These are phyloP conservation scores for Pseudomyrmex sp. DNA, from an alignment of 1,140 invertebrate genomes.

Conservation along the genomic window DNA sequence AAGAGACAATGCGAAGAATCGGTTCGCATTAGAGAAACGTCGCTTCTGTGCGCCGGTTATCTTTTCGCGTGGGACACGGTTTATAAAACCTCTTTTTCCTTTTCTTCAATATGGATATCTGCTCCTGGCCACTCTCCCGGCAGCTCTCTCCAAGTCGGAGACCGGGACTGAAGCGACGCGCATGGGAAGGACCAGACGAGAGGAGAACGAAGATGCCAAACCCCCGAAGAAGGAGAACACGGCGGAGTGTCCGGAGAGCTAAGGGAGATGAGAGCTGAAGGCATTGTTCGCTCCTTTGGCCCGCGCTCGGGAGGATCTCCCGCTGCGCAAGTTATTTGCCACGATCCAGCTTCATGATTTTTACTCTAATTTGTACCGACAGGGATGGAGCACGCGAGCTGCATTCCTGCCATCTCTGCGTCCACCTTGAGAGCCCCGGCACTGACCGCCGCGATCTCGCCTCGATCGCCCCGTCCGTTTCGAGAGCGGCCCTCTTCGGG, in stretches of 20 bases:
- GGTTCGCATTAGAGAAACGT: slow-evolving; percentile 25
- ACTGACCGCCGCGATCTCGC: slow-evolving; percentile 12
- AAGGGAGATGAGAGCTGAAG: slow-evolving; percentile 62
- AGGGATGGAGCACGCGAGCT: slow-evolving; percentile 81
- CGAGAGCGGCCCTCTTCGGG: slow-evolving; percentile 44
- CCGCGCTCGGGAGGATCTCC: slow-evolving; percentile 71
- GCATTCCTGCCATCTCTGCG: slow-evolving; percentile 72
- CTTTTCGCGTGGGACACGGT: background rate
- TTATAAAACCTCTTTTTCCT: background rate
- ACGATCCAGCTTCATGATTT: slow-evolving; percentile 82
- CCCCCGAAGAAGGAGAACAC: background rate
- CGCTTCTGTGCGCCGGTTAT: background rate
- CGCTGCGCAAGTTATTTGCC: slow-evolving; percentile 82
- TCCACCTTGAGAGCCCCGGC: slow-evolving; percentile 32
- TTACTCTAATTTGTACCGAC: slow-evolving; percentile 84
- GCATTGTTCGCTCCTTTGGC: slow-evolving; percentile 73
- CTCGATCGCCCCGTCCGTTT: slow-evolving; percentile 30
- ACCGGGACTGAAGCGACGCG: slow-evolving; percentile 11
- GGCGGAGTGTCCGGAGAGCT: background rate
- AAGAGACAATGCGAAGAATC: background rate
- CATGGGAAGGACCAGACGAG: slow-evolving; percentile 4
- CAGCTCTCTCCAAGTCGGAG: slow-evolving; percentile 12
- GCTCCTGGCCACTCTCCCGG: slow-evolving; percentile 20
- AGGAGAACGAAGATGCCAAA: background rate
- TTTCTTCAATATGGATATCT: slow-evolving; percentile 38